Percentiles rank a stretch among this genome's conserved stretches.
Conservation (phyloP, 2,888 invertebrate species). For the Saturnia pavonia region DNA sequence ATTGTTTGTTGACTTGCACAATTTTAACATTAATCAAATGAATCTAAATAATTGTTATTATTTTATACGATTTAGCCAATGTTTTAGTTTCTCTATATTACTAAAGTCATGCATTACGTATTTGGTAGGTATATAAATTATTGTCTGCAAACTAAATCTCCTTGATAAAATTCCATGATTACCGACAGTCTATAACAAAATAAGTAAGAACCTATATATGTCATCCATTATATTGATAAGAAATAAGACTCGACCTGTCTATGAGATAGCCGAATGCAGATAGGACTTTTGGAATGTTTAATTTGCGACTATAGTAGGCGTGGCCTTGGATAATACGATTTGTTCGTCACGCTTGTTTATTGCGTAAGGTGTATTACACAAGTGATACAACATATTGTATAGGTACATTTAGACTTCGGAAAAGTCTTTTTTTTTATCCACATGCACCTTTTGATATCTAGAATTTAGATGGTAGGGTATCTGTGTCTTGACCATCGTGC, state of each 20-base stretch:
- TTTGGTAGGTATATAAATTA: background rate
- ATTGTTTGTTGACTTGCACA: constrained; percentile 2
- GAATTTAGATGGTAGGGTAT: too few relatives aligned
- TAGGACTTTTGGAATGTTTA: background rate
- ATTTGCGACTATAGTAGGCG: background rate
- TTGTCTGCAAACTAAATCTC: background rate
- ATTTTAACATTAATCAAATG: background rate
- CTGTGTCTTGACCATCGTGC: too few relatives aligned
- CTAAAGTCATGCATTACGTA: background rate
- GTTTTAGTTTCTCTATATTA: background rate
- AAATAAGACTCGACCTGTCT: constrained; percentile 4
- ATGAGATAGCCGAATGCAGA: background rate
- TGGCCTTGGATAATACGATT: constrained; percentile 5
- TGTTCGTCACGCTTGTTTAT: background rate
- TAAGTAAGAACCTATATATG: background rate
- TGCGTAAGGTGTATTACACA: constrained; percentile 2
- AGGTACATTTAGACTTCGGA: constrained; percentile 1
- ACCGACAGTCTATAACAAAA: background rate
- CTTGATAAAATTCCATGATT: background rate
- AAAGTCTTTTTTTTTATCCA: too few relatives aligned
- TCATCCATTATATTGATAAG: constrained; percentile 2
- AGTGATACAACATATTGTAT: background rate
- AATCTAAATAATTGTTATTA: background rate
- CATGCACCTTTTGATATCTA: background rate
- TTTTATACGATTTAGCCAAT: background rate